Percentiles rank a stretch among this genome's conserved stretches.
These are phyloP conservation scores for Apogon hyalosoma DNA, from an alignment of 2,797 vertebrate genomes.

Conservation along the genomic window DNA sequence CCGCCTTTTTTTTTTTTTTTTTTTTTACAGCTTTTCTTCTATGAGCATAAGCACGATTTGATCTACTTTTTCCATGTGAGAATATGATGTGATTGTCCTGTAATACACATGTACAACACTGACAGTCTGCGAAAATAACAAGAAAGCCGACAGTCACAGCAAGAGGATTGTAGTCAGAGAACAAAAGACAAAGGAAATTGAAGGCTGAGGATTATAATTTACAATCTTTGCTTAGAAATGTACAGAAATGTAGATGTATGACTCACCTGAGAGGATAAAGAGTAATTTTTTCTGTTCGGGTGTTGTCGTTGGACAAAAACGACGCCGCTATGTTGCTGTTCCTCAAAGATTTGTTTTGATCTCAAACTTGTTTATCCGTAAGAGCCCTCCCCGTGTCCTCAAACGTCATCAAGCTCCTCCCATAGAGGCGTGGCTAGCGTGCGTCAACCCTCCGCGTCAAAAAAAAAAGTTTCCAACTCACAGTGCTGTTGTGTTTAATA, in stretches of 20 bases:
- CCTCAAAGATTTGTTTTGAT: slow-evolving; percentile 61
- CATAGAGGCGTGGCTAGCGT: slow-evolving; percentile 1
- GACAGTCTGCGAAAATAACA: neutral
- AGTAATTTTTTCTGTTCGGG: neutral
- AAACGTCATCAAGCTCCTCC: slow-evolving; percentile 51
- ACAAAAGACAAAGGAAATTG: slow-evolving; percentile 34
- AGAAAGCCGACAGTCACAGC: no score
- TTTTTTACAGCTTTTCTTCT: neutral
- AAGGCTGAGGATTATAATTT: neutral
- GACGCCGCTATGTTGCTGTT: slow-evolving; percentile 1
- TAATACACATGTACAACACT: neutral
- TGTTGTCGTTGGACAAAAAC: neutral
- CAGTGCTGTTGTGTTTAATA: no score
- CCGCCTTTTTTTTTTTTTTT: no score
- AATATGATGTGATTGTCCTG: no score
- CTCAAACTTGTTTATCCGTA: slow-evolving; percentile 78
- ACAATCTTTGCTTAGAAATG: accelerated
- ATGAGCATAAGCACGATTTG: neutral
- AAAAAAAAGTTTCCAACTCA: neutral
- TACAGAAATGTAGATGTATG: neutral
- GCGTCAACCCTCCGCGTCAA: neutral
- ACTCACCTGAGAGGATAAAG: slow-evolving; percentile 32
- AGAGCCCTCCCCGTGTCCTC: slow-evolving; percentile 20
- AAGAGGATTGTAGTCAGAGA: slow-evolving; percentile 5
- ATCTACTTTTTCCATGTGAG: neutral